phyloP scores from a whole-genome alignment of 2,113 vertebrate genomes.

The Calonectris borealis region DNA sequence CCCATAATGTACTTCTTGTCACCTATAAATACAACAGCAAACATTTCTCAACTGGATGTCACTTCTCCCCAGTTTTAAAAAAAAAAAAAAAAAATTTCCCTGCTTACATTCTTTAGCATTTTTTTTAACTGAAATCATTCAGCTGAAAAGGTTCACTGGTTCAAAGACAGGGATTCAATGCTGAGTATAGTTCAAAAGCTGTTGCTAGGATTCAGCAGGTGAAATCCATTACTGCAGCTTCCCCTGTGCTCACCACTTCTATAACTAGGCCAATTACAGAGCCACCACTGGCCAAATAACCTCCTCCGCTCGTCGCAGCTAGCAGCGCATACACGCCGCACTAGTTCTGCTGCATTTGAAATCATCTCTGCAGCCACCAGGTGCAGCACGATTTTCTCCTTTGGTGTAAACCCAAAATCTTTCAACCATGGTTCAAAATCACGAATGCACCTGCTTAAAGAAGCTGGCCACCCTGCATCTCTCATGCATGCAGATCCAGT shows the following conservation, averaged over 20 bases:
- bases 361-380: neutral
- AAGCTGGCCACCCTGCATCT: neutral
- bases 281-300: neutral
- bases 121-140: neutral
- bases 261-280: neutral
- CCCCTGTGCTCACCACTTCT: neutral
- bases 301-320: neutral
- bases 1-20: slow-evolving; percentile 99
- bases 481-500: accelerated
- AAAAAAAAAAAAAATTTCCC: neutral
- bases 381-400: neutral
- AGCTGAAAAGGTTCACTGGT: neutral
- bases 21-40: slow-evolving; percentile 73
- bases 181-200: neutral
- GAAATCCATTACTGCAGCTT: neutral
- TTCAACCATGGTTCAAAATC: neutral
- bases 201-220: neutral
- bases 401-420: neutral
- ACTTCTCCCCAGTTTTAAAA: no score
- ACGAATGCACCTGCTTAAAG: neutral
- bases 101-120: neutral
- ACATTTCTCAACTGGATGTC: neutral
- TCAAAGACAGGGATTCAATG: neutral
- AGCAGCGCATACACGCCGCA: neutral
- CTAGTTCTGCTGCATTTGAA: neutral